Evolutionary conservation across 2,797 vertebrate genomes (phyloP).

Genomic region (Gymnothorax javanicus): DNA sequence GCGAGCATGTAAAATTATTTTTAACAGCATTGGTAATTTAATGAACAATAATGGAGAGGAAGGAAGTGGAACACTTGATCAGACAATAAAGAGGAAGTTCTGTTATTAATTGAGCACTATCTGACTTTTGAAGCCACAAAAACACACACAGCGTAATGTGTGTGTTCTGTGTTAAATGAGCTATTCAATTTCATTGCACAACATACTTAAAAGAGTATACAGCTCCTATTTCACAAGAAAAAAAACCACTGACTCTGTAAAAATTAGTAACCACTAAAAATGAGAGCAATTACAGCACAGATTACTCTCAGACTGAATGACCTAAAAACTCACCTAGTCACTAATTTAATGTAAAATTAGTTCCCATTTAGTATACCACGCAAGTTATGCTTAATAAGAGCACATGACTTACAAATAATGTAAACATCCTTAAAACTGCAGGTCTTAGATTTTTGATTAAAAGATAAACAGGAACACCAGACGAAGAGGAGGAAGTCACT

Average conservation of each 20-base stretch:
- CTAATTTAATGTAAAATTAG: no score
- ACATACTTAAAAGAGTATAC: not conserved
- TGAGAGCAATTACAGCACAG: conserved; percentile 5
- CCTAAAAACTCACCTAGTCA: not conserved
- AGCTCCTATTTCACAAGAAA: not conserved
- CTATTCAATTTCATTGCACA: not conserved
- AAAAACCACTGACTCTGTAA: not conserved
- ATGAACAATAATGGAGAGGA: conserved; percentile 2
- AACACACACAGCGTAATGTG: not conserved
- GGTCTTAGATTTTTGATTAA: not conserved
- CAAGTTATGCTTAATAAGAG: not conserved
- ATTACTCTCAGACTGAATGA: conserved; percentile 10
- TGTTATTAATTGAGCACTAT: not conserved
- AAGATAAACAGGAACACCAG: not conserved
- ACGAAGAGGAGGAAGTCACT: not conserved
- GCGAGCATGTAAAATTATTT: not conserved
- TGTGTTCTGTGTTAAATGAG: not conserved
- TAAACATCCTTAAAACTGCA: not conserved
- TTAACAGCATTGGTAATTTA: conserved; percentile 3
- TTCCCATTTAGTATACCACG: no score
- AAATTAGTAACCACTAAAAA: not conserved
- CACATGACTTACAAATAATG: not conserved
- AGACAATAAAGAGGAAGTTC: conserved; percentile 1
- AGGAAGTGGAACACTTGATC: not conserved
- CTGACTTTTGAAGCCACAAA: not conserved